Base-by-base conservation (phyloP, 2,888 invertebrate genomes). In the Graphium colonna region DNA sequence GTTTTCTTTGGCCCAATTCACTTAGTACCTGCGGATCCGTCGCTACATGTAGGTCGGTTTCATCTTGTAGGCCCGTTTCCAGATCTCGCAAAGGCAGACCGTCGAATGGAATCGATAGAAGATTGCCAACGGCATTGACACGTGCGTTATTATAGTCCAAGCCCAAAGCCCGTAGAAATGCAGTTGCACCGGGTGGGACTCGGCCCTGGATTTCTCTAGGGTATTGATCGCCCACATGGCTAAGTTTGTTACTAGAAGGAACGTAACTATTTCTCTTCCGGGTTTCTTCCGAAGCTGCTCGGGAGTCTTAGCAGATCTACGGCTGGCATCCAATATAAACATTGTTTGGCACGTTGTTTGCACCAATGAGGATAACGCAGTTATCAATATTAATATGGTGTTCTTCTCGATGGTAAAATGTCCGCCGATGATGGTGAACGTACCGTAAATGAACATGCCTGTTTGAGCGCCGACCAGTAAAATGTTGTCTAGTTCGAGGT, bases 181-280 rank as follows among this genome's bases (percentile, higher is more conserved):
- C 61, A 97, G 82, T 79, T 98, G 97, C 40, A 97, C 95, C 7
- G 97, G 97, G 77, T 97, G 96, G 4, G 96, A 96, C 71, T 97
- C 97, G 0, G 97, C 96, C 16, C 97, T 91, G 0, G 96, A 96
- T 68, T 97, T 97, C 77, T 97, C 97, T 70, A 98, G 85, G 0
- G 97, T 97, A 73, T 97, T 97, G 60, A 98, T 96, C 7, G 96
- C 96, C 97, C 97, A 97, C 96, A 97, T 96, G 15, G 97, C 97
- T 66, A 97, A 81, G 81, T 98, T 98, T 0, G 96, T 95, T 16
- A 97, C 95, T 57, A 97, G 82, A 51, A 98, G 91, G 72, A 98
- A 98, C 0, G 98, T 98, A 1, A 98, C 96, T 56, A 97, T 95
- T 80, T 98, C 97, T 9, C 98, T 90, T 7, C 98, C 98, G 0